Evolutionary conservation across 2,797 vertebrate species (phyloP).

Genomic region (Gadopsis marmoratus): DNA sequence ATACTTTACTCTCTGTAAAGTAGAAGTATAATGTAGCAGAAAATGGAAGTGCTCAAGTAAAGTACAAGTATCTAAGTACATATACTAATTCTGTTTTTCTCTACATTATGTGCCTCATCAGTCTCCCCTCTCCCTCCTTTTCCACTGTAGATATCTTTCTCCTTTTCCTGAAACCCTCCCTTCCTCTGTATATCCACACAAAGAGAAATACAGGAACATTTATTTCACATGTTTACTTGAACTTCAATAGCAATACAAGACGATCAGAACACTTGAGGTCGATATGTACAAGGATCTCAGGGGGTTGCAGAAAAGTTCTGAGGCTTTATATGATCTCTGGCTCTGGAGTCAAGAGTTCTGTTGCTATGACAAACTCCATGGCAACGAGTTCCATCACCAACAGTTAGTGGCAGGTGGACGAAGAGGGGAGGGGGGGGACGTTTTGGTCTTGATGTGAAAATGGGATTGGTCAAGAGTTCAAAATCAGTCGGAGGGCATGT

Average conservation of each 20-base stretch:
- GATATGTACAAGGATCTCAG: slow-evolving; percentile 79
- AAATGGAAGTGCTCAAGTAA: neutral
- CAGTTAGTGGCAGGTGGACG: slow-evolving; percentile 62
- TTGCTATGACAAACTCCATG: slow-evolving; percentile 67
- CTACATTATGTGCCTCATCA: neutral
- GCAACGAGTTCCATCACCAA: slow-evolving; percentile 68
- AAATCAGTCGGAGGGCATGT: slow-evolving; percentile 65
- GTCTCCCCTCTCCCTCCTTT: neutral
- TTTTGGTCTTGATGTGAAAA: slow-evolving; percentile 78
- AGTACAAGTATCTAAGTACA: neutral
- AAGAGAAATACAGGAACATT: slow-evolving; percentile 65
- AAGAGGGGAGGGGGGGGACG: slow-evolving; percentile 12
- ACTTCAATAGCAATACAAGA: slow-evolving; percentile 88
- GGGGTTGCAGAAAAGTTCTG: slow-evolving; percentile 80
- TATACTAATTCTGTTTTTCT: neutral
- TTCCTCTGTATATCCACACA: slow-evolving; percentile 35
- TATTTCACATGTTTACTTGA: slow-evolving; percentile 84
- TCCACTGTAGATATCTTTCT: neutral
- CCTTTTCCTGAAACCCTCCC: neutral
- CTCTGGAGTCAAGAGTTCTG: slow-evolving; percentile 76
- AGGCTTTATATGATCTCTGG: slow-evolving; percentile 79
- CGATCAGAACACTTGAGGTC: slow-evolving; percentile 84
- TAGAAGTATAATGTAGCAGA: neutral
- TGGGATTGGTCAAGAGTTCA: slow-evolving; percentile 75
- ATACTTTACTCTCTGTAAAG: neutral